Percentiles rank a stretch among this genome's conserved stretches.
Evolutionary conservation across 1,140 invertebrate genomes (phyloP).

Genomic region (Drosophila biarmipes): DNA sequence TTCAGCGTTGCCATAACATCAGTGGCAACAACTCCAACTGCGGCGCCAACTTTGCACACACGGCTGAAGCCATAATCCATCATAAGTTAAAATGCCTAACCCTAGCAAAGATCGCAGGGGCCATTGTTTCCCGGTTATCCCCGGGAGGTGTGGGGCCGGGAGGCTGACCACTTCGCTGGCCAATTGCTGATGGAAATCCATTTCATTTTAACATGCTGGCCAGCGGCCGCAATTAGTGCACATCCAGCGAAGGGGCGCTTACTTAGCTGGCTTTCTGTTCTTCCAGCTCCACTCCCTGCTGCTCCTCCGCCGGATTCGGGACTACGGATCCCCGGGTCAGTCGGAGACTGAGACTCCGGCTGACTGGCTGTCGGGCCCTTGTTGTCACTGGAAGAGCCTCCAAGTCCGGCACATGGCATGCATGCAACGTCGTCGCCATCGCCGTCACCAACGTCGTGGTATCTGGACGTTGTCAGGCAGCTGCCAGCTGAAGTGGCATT

Average conservation of each 20-base stretch:
- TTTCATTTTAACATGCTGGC: constrained; percentile 83
- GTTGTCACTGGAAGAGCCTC: constrained; percentile 39
- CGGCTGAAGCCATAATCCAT: constrained; percentile 68
- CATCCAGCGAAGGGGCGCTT: constrained; percentile 54
- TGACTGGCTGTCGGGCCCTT: constrained; percentile 50
- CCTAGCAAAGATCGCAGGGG: constrained; percentile 43
- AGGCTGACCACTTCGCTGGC: constrained; percentile 25
- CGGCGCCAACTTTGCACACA: constrained; percentile 36
- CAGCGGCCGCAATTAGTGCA: constrained; percentile 79
- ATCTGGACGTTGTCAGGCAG: constrained; percentile 79
- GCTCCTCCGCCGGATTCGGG: neutral
- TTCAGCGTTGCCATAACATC: constrained; percentile 37
- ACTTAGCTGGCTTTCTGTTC: constrained; percentile 46
- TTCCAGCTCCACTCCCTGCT: neutral
- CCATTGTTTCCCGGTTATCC: constrained; percentile 10
- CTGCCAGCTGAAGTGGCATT: constrained; percentile 83
- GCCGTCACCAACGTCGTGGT: constrained; percentile 38
- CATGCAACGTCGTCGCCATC: constrained; percentile 54
- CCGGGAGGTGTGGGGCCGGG: no score
- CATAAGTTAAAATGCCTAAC: constrained; percentile 68
- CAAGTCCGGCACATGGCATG: constrained; percentile 53
- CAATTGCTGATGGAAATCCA: constrained; percentile 83
- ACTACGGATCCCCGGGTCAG: constrained; percentile 14
- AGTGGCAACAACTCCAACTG: constrained; percentile 6
- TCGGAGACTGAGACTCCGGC: constrained; percentile 1